Percentiles rank a stretch among this genome's conserved stretches.
Evolutionary conservation across 2,797 vertebrate genomes (phyloP).

Genomic region (Petrocephalus schoutedeni): DNA sequence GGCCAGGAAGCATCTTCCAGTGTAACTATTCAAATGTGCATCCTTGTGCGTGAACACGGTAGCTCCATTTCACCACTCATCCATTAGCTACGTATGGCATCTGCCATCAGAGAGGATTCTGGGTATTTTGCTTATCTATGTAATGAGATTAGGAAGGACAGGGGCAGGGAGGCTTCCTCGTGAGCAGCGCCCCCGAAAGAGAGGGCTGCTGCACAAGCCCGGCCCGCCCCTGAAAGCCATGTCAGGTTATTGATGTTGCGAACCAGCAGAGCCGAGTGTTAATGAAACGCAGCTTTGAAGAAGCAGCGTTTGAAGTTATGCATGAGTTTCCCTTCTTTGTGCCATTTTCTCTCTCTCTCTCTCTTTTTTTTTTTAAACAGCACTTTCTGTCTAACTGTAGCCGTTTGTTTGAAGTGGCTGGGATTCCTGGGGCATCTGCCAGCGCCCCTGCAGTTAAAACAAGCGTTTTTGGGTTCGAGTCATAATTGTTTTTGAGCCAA

Average conservation of each 20-base stretch:
- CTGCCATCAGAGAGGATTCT: neutral
- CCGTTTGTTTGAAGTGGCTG: constrained; percentile 58
- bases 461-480: constrained; percentile 42
- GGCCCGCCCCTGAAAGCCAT: neutral
- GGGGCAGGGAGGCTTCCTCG: neutral
- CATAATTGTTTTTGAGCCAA: constrained; percentile 51
- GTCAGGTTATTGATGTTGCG: constrained; percentile 59
- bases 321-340: constrained; percentile 66
- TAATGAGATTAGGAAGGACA: constrained; percentile 9
- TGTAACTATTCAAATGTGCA: neutral
- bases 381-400: constrained; percentile 41
- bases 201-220: neutral
- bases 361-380: constrained; percentile 28
- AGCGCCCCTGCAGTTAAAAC: constrained; percentile 43
- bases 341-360: constrained; percentile 25
- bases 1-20: neutral
- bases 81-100: neutral
- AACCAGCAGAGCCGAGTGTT: constrained; percentile 48
- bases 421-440: constrained; percentile 58
- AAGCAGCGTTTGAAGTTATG: constrained; percentile 66
- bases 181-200: neutral
- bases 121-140: constrained; percentile 39
- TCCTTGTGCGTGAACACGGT: neutral
- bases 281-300: constrained; percentile 72
- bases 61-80: neutral